Base-by-base conservation (phyloP, 2,113 vertebrate species). In the Bos indicus region DNA sequence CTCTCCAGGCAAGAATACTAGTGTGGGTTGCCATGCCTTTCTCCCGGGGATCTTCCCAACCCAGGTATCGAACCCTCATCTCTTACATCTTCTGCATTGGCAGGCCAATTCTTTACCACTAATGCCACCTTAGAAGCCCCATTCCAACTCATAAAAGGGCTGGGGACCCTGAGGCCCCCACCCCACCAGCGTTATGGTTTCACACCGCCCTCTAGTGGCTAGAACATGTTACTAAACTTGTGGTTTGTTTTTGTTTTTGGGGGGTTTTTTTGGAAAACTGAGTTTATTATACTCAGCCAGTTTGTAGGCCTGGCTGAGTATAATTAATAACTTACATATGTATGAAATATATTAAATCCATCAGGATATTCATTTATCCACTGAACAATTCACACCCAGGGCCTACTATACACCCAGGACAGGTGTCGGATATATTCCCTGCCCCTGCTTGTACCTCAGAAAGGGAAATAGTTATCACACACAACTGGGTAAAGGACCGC, bases 191-290 rank as follows among this genome's bases (percentile, higher is more conserved):
- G 96, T 64, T 52, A 36, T 94, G 94, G 77, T 80, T 97, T 92
- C 86, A 54, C 67, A 88, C 43, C 26, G 46, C 98, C 97, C 97
- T 97, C 98, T 98, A 97, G 98, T 91, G 98, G 81, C 51, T 62
- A 84, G 14, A 11, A 52, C 62, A 19, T 64, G 30, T 77, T 54
- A 77, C 26, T 56, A 40, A 43, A 10, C 43, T 40, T 26, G 36
- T 57, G 36, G 88, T 40, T 10, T 36, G 14, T 11, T 21, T n/a
- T n/a, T 19, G 17, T 36, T 36, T 48, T 12, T 11, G 48, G 48
- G 11, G 48, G 2, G 2, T 48, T 48, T 48, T 67, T 67, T 67
- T 36, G 16, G 62, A 67, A 19, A 67, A 40, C 67, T 40, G 67
- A 71, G 17, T 36, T 71, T 36, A n/a, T 10, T n/a, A 19, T 36